Evolutionary conservation across 2,888 invertebrate genomes (phyloP).

Genomic region (Cryptocephalus moraei): DNA sequence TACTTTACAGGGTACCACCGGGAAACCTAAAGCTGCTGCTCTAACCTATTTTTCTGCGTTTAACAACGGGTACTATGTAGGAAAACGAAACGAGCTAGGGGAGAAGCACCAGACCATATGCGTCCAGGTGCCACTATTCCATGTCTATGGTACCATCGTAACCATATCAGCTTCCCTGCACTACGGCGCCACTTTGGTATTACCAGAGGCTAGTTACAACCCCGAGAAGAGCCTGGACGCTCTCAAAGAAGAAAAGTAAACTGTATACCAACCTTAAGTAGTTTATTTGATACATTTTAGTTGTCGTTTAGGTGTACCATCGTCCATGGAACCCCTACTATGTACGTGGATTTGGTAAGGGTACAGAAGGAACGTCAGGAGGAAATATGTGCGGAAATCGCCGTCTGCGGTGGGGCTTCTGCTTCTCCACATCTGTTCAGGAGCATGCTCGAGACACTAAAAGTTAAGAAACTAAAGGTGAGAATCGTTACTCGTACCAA

Average conservation of each 20-base stretch:
- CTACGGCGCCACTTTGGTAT: constrained; percentile 50
- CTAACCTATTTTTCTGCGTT: constrained; percentile 61
- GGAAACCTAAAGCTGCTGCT: constrained; percentile 62
- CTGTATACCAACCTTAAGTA: not conserved
- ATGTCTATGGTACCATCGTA: constrained; percentile 66
- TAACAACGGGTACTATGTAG: constrained; percentile 64
- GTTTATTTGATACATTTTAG: too few species aligned
- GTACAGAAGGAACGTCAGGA: constrained; percentile 39
- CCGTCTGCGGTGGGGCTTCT: constrained; percentile 63
- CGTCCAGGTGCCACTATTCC: constrained; percentile 69
- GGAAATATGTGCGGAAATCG: constrained; percentile 43
- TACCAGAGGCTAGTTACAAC: constrained; percentile 51
- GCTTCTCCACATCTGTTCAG: constrained; percentile 52
- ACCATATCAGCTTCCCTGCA: constrained; percentile 49
- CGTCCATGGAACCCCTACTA: constrained; percentile 73
- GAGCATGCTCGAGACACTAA: constrained; percentile 41
- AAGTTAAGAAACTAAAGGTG: constrained; percentile 43
- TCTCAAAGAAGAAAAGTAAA: constrained; percentile 55
- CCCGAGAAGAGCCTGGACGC: constrained; percentile 52
- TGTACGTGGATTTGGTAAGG: constrained; percentile 68
- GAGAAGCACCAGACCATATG: constrained; percentile 45
- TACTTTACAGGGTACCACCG: constrained; percentile 40
- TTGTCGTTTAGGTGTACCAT: constrained; percentile 57
- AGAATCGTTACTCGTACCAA: constrained; percentile 1
- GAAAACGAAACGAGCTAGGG: constrained; percentile 39